Evolutionary conservation across 1,140 invertebrate genomes (phyloP), one percentile per base, ranked within the genome.

Genomic region (Physella acuta): DNA sequence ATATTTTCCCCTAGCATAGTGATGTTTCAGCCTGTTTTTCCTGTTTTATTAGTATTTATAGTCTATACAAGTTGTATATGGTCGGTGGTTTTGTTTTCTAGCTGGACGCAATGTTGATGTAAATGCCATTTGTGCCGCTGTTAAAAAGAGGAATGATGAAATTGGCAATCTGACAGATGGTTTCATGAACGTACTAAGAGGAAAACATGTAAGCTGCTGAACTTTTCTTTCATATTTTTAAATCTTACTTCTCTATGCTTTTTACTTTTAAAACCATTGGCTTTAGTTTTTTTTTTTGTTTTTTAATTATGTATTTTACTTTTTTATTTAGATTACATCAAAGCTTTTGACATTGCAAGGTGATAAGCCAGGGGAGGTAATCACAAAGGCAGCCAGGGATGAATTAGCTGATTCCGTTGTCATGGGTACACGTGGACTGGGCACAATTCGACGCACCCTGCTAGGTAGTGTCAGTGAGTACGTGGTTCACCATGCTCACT

Each of bases 381-480:
- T 73, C 36, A 36, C 70, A 3, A 63, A 70, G 44, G 64, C 68
- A 36, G 60, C 71, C 3, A 58, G 51, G 33, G 58, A 70, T 16
- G 71, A 70, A 44, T n/a, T 44, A 3, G 71, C 63, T n/a, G 26
- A n/a, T 24, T 34, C 74, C 4, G 71, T 76, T 30, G 49, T 75
- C 17, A 68, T 68, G 20, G 73, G 75, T 4, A 75, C 56, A 17
- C 56, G 75, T 16, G 75, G 75, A 3, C 37, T 75, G 24, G 69
- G 75, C 30, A 65, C 34, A 28, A 37, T 76, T 11, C 59, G 66
- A 34, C 68, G 73, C 30, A 70, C 75, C 8, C 68, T 76, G 59
- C 55, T 74, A 17, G 75, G 75, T 34, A 76, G 75, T 51, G 68
- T 75, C n/a, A 76, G 75, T 51, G 75, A 76, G 24, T 76, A 73